A percentile compares a stretch with the other conserved stretches of the same genome.
phyloP scores from a whole-genome alignment of 2,888 invertebrate species.

The Brenthis ino region DNA sequence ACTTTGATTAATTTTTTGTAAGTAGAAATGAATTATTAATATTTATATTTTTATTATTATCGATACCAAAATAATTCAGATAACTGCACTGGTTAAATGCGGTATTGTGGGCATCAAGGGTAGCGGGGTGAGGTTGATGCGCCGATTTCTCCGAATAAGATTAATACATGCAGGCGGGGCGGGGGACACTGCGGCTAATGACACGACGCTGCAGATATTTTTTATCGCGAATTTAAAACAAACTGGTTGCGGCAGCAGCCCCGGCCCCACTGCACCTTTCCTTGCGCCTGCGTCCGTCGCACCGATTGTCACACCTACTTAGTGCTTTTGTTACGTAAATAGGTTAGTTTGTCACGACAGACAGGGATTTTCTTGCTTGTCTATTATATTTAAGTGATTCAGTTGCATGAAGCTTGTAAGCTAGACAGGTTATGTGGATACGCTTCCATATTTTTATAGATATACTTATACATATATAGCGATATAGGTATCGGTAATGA shows the following conservation, averaged over 20 bases:
- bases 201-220: constrained; percentile 76
- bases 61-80: constrained; percentile 25
- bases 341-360: constrained; percentile 29
- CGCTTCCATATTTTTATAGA: not conserved
- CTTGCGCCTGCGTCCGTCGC: constrained; percentile 43
- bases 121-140: constrained; percentile 54
- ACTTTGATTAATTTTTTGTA: not conserved
- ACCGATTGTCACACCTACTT: constrained; percentile 52
- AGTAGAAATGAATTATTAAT: not conserved
- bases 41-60: constrained; percentile 15
- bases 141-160: constrained; percentile 79
- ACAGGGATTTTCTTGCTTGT: constrained; percentile 31
- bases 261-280: constrained; percentile 30
- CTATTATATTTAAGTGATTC: constrained; percentile 32
- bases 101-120: constrained; percentile 33
- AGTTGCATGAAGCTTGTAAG: not conserved
- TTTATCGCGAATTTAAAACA: constrained; percentile 78
- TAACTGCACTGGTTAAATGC: constrained; percentile 30
- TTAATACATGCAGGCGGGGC: constrained; percentile 74
- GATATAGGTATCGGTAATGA: too few species aligned
- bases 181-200: constrained; percentile 66
- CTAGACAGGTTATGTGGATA: not conserved
- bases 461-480: too few species aligned
- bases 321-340: constrained; percentile 48
- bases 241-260: constrained; percentile 65